Evolutionary conservation across 2,888 invertebrate species (phyloP).

Genomic region (Acleris sparsana): DNA sequence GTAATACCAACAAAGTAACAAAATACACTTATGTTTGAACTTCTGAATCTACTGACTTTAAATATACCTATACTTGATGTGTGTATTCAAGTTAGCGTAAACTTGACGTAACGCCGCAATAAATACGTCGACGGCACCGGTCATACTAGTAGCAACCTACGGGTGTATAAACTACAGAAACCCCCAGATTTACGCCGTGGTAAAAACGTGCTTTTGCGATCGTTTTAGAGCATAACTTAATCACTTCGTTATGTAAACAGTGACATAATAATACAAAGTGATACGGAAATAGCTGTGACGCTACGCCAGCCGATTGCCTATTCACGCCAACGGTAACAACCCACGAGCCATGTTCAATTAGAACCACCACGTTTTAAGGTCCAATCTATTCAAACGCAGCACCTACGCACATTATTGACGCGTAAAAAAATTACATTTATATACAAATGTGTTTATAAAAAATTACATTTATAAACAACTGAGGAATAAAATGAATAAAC

Average conservation of each 20-base stretch:
- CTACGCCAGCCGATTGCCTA: slow-evolving; percentile 46
- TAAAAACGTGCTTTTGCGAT: neutral
- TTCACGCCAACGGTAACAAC: slow-evolving; percentile 47
- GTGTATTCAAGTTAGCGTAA: slow-evolving; percentile 3
- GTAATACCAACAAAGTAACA: too few relatives aligned
- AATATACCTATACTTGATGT: too few relatives aligned
- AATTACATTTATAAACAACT: neutral
- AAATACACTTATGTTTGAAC: too few relatives aligned
- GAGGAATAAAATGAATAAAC: too few relatives aligned
- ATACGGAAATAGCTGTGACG: slow-evolving; percentile 68
- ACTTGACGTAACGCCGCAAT: neutral
- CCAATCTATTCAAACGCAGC: slow-evolving; percentile 52
- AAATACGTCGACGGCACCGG: slow-evolving; percentile 3
- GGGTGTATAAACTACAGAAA: too few relatives aligned
- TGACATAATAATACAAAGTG: slow-evolving; percentile 48
- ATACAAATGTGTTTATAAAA: too few relatives aligned
- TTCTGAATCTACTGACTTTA: too few relatives aligned
- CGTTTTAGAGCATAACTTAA: neutral
- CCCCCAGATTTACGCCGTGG: too few relatives aligned
- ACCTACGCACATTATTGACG: slow-evolving; percentile 52
- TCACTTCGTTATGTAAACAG: slow-evolving; percentile 38
- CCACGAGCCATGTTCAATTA: slow-evolving; percentile 52
- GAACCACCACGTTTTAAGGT: slow-evolving; percentile 54
- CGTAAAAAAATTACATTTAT: neutral
- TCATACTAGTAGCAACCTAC: neutral